Evolutionary conservation across 2,113 vertebrate genomes (phyloP).

Genomic region (Ceyx cyanopectus): DNA sequence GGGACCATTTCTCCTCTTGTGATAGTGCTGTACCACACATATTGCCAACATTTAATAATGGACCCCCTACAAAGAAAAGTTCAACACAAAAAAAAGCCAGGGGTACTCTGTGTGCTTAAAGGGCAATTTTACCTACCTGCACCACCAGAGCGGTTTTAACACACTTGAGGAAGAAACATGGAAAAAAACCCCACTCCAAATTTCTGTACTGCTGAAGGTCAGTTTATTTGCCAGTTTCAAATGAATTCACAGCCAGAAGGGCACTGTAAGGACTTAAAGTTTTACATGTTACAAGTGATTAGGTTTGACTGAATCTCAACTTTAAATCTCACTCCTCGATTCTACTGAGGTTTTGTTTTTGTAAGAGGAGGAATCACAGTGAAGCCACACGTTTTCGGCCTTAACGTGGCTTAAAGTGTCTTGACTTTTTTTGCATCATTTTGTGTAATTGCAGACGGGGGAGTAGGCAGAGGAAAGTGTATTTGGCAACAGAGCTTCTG

Average conservation of each 20-base stretch:
- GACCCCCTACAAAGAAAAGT: neutral
- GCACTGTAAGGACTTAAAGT: neutral
- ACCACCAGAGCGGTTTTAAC: neutral
- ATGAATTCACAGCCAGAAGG: neutral
- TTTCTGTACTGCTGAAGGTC: neutral
- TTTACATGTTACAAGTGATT: neutral
- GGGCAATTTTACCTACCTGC: neutral
- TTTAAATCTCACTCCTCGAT: neutral
- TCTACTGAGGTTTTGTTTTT: neutral
- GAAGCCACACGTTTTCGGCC: neutral
- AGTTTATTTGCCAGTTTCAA: neutral
- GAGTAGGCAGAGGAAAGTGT: neutral
- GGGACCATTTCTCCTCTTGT: neutral
- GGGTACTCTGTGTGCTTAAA: neutral
- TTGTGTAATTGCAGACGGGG: neutral
- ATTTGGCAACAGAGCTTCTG: neutral
- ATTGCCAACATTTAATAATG: neutral
- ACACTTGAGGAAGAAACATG: fast-evolving
- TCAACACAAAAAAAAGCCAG: neutral
- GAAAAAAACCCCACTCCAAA: neutral
- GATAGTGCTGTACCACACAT: neutral
- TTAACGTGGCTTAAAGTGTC: neutral
- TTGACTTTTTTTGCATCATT: neutral
- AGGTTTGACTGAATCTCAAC: neutral
- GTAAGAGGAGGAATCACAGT: neutral